A percentile compares a stretch with the other conserved stretches of the same genome.
phyloP scores from a whole-genome alignment of 2,888 invertebrate genomes.

The Eremobia ochroleuca region DNA sequence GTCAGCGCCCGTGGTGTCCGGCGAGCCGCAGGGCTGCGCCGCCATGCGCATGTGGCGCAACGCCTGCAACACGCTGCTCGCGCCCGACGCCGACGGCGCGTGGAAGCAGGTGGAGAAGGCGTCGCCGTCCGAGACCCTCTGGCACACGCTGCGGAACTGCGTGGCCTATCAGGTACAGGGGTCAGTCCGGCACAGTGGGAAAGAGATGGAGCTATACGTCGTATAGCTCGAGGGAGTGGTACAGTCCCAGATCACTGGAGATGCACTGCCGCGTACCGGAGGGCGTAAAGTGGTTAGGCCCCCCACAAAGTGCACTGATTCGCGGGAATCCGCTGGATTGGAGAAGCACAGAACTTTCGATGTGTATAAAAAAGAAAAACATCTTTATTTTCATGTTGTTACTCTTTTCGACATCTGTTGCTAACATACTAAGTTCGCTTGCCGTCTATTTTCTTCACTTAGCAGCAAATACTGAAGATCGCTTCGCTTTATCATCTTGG shows the following conservation, averaged over 20 bases:
- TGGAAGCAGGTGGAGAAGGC: conserved; percentile 80
- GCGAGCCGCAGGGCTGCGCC: conserved; percentile 79
- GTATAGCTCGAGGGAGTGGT: not conserved
- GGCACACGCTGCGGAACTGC: conserved; percentile 87
- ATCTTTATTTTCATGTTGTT: not conserved
- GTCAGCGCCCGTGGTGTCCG: conserved; percentile 68
- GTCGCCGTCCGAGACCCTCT: conserved; percentile 80
- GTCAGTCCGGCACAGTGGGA: not conserved
- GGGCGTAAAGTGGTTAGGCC: not conserved
- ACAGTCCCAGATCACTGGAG: not conserved
- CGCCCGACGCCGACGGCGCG: conserved; percentile 78
- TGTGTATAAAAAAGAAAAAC: not conserved
- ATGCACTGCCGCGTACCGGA: not conserved
- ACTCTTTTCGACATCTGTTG: not conserved
- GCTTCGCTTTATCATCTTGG: not conserved
- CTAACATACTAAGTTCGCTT: not conserved
- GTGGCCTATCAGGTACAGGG: conserved; percentile 84
- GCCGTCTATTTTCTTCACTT: not conserved
- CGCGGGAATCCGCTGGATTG: not conserved
- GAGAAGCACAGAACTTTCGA: not conserved
- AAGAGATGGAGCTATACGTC: not conserved
- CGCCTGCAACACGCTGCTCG: conserved; percentile 81
- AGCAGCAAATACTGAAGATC: not conserved
- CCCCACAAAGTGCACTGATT: not conserved
- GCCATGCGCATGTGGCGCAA: conserved; percentile 85